These are phyloP conservation scores for Bombus consobrinus DNA, from an alignment of 1,140 invertebrate species.

Conservation along the genomic window DNA sequence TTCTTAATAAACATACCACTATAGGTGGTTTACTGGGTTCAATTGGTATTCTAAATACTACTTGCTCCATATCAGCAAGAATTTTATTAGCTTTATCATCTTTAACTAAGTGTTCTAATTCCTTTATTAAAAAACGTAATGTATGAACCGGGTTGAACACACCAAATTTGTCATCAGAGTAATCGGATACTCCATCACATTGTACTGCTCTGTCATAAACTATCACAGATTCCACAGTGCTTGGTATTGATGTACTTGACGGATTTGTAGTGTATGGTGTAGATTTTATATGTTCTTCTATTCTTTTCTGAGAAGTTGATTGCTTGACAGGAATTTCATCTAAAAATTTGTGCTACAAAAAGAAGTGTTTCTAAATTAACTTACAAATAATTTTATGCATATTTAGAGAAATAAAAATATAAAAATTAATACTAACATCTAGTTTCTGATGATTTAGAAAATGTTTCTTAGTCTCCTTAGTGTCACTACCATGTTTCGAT, in stretches of 20 bases:
- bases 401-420: background rate
- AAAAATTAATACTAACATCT: constrained; percentile 17
- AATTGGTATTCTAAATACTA: constrained; percentile 58
- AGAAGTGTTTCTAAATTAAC: background rate
- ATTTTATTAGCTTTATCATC: constrained; percentile 68
- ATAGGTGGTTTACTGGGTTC: constrained; percentile 40
- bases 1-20: constrained; percentile 41
- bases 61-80: constrained; percentile 67
- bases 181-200: constrained; percentile 58
- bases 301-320: constrained; percentile 40
- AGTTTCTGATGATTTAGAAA: constrained; percentile 21
- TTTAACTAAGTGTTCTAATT: constrained; percentile 60
- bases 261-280: constrained; percentile 36
- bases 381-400: background rate
- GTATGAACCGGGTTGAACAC: constrained; percentile 65
- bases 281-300: constrained; percentile 33
- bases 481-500: constrained; percentile 32
- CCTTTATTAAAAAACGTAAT: constrained; percentile 67
- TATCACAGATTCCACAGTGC: constrained; percentile 50
- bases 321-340: constrained; percentile 55
- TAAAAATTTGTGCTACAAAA: constrained; percentile 50
- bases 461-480: constrained; percentile 47
- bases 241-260: constrained; percentile 52
- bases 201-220: constrained; percentile 68
- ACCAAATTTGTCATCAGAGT: constrained; percentile 54